A percentile compares a stretch with the other conserved stretches of the same genome.
phyloP scores from a whole-genome alignment of 2,888 invertebrate species.

The Himalopsyche japonica region DNA sequence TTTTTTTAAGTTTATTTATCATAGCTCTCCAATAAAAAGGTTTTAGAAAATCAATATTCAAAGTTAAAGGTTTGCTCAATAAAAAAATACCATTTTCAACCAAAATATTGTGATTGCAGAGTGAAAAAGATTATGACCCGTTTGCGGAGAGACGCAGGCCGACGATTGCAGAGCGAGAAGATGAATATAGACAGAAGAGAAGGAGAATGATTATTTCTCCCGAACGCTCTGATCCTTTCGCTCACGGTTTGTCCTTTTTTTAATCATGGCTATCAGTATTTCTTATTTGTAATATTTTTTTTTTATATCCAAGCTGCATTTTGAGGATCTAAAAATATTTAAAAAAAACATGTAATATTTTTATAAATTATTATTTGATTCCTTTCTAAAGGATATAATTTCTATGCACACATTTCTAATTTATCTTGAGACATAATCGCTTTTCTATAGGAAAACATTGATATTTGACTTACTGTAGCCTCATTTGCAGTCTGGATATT shows the following conservation, averaged over 20 bases:
- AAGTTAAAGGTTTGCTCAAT: too few species aligned
- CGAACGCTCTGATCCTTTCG: conserved; percentile 95
- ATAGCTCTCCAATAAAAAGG: too few species aligned
- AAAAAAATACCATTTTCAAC: too few species aligned
- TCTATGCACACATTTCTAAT: too few species aligned
- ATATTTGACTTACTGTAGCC: not conserved
- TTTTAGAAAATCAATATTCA: too few species aligned
- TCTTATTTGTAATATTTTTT: not conserved
- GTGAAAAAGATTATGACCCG: conserved; percentile 92
- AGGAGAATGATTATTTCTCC: conserved; percentile 94
- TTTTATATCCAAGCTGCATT: not conserved
- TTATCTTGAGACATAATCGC: too few species aligned
- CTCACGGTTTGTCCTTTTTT: conserved; percentile 77
- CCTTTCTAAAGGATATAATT: not conserved
- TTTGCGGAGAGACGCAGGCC: conserved; percentile 90
- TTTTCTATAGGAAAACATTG: too few species aligned
- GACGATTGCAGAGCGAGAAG: conserved; percentile 94
- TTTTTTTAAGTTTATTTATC: too few species aligned
- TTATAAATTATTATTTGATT: not conserved
- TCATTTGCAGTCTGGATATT: not conserved
- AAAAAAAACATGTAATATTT: not conserved
- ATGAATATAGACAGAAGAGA: conserved; percentile 91
- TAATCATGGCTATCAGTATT: not conserved
- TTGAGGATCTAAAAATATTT: not conserved
- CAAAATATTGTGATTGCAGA: conserved; percentile 53